Base-by-base conservation (phyloP, 1,140 invertebrate species). In the Drosophila arizonae region DNA sequence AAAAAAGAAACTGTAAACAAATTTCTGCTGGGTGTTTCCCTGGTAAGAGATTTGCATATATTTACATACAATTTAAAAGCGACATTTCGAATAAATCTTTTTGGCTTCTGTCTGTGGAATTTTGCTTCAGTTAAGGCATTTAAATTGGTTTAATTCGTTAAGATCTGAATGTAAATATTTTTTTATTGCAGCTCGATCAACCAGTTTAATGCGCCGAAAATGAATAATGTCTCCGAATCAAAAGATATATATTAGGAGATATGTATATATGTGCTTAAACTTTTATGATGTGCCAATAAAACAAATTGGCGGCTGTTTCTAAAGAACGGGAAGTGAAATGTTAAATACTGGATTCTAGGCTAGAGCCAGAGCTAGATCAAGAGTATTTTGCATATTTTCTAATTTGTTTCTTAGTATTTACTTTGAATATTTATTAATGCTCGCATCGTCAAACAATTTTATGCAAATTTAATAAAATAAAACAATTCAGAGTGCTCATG, bases 201-300 rank as follows among this genome's bases (percentile, higher is more conserved):
- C 81, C 60, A 41, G 77, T 77, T 72, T 41, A 39, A 39, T 39
- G 61, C 6, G 15, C n/a, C 51, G n/a, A 15, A 45, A 74, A 71
- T 64, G 60, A 70, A 75, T 75, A 74, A 74, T 69, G 58, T 51
- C 51, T 48, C 10, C 52, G 57, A 58, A 74, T 70, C 45, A 60
- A 46, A 9, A 17, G 3, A 9, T 36, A 9, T 13, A 39, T 39
- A 39, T 39, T 9, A 9, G 8, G 4, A 26, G 21, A 50, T 50
- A 50, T 24, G 5, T 50, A 28, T 26, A n/a, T 50, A 39, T 39
- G 10, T 39, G 3, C 1, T 2, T 0, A 39, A 11, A 9, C 11
- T 77, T 85, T 85, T 79, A 85, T 66, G 81, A 81, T 77, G 81
- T 85, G 81, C 70, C 64, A 60, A 73, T 4, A 58, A 70, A 77